Conservation (phyloP, 2,113 vertebrate genomes). For the Apeltes quadracus region DNA sequence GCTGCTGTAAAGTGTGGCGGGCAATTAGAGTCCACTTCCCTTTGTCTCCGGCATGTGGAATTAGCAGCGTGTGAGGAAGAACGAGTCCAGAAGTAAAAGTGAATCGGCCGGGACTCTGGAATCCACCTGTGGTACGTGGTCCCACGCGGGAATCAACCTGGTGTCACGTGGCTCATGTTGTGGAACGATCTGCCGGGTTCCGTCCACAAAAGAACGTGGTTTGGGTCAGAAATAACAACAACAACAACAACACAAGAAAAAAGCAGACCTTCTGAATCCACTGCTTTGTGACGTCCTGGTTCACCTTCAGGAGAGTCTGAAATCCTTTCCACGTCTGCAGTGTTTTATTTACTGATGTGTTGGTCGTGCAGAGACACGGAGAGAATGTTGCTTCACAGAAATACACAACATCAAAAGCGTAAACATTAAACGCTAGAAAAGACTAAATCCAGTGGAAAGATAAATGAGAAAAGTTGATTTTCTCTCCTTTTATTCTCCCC, state of each 20-base stretch:
- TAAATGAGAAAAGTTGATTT: background rate
- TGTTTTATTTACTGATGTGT: background rate
- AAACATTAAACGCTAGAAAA: background rate
- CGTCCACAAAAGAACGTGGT: no score
- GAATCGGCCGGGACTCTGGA: background rate
- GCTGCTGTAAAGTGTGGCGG: conserved; percentile 3
- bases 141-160: no score
- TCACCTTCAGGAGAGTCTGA: background rate
- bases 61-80: background rate
- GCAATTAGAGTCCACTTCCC: conserved; percentile 48
- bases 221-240: no score
- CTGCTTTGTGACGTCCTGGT: background rate
- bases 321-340: background rate
- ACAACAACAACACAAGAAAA: no score
- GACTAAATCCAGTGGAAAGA: background rate
- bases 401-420: background rate
- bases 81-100: background rate
- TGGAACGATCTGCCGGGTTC: no score
- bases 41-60: conserved; percentile 3
- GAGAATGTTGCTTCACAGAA: background rate
- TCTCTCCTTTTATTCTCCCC: background rate
- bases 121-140: background rate
- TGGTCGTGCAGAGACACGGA: background rate
- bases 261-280: no score
- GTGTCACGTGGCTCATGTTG: no score